Evolutionary conservation across 2,113 vertebrate genomes (phyloP).

Genomic region (Sclerurus mexicanus): DNA sequence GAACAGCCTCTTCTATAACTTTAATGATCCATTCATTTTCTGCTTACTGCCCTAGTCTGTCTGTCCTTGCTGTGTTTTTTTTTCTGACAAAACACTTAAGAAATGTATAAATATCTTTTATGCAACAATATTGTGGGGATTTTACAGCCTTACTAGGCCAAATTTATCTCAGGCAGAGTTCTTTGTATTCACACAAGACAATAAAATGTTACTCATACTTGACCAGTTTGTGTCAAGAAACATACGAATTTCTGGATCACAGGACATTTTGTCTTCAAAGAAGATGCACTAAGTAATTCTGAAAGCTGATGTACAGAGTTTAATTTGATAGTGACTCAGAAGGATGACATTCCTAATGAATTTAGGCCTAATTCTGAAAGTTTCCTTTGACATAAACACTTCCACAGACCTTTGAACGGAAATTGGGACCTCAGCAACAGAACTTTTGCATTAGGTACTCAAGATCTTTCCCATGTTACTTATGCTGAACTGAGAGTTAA

Average conservation of each 20-base stretch:
- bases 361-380: neutral
- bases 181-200: neutral
- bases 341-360: slow-evolving; percentile 1
- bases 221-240: neutral
- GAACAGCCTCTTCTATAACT: neutral
- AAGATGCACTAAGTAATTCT: neutral
- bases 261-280: neutral
- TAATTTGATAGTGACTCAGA: neutral
- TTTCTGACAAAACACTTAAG: slow-evolving; percentile 6
- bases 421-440: neutral
- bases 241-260: neutral
- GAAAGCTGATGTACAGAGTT: neutral
- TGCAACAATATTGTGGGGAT: neutral
- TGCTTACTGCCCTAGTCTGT: neutral
- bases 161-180: neutral
- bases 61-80: neutral
- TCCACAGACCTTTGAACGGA: neutral
- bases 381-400: slow-evolving; percentile 12
- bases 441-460: neutral
- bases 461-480: neutral
- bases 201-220: neutral
- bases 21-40: neutral
- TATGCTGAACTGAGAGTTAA: neutral
- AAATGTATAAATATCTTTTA: neutral
- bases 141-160: neutral